Evolutionary conservation across 2,888 invertebrate genomes (phyloP).

Genomic region (Drosophila borborema): DNA sequence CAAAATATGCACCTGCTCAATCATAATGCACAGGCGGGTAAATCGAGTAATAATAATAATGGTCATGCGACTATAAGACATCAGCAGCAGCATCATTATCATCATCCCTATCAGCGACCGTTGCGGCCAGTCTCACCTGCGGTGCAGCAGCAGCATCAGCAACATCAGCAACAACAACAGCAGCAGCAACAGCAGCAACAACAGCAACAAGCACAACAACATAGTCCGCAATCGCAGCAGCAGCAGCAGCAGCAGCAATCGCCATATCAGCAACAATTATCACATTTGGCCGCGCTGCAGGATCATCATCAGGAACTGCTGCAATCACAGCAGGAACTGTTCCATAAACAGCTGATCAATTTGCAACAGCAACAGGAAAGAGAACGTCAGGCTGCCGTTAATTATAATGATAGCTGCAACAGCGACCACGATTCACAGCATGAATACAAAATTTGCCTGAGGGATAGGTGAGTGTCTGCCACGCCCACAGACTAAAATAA

Average conservation of each 20-base stretch:
- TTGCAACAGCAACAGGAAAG: conserved; percentile 62
- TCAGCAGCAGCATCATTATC: conserved; percentile 53
- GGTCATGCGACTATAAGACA: conserved; percentile 34
- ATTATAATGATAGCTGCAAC: conserved; percentile 67
- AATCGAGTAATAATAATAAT: conserved; percentile 19
- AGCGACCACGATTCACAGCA: conserved; percentile 76
- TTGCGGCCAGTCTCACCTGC: conserved; percentile 56
- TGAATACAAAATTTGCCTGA: conserved; percentile 83
- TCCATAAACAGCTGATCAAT: conserved; percentile 78
- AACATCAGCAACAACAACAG: conserved; percentile 25
- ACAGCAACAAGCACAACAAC: conserved; percentile 19
- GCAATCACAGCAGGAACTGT: conserved; percentile 78
- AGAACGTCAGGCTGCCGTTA: conserved; percentile 42
- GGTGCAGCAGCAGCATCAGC: conserved; percentile 27
- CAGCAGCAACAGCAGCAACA: conserved; percentile 19
- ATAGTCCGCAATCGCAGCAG: conserved; percentile 23
- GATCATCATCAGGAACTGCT: conserved; percentile 70
- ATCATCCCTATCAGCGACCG: conserved; percentile 73
- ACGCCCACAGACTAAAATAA: conserved; percentile 21
- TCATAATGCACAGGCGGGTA: conserved; percentile 79
- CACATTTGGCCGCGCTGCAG: conserved; percentile 66
- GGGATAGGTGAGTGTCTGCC: conserved; percentile 84
- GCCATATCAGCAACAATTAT: conserved; percentile 71
- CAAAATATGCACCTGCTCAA: conserved; percentile 56
- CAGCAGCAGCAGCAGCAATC: conserved; percentile 45